Evolutionary conservation across 2,113 vertebrate species (phyloP).

Genomic region (Choloepus hoffmanni): DNA sequence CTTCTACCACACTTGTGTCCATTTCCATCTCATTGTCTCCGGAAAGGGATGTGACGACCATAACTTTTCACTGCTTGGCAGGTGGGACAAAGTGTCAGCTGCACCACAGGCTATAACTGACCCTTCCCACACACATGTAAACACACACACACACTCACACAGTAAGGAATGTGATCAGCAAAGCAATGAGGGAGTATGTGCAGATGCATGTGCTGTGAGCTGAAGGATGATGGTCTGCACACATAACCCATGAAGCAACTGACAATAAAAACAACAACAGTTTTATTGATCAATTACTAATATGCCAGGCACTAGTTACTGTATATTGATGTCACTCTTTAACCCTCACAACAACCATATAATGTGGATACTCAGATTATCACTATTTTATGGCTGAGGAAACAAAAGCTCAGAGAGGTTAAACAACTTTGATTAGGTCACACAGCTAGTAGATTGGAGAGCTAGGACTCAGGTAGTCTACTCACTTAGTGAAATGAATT

Average conservation of each 20-base stretch:
- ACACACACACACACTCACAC: no score
- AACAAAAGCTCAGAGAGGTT: background rate
- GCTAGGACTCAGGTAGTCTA: background rate
- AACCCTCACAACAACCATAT: background rate
- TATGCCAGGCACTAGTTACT: background rate
- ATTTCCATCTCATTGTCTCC: background rate
- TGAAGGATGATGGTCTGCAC: background rate
- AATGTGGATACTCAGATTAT: background rate
- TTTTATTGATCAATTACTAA: no score
- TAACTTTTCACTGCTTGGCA: background rate
- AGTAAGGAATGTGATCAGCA: background rate
- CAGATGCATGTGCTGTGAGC: background rate
- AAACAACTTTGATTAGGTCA: background rate
- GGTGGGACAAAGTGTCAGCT: background rate
- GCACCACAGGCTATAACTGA: background rate
- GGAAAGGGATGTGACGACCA: background rate
- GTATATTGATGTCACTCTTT: accelerated
- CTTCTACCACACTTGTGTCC: background rate
- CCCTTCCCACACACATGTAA: background rate
- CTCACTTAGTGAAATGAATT: background rate
- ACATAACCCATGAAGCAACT: background rate
- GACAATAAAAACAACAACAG: accelerated
- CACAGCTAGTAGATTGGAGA: background rate
- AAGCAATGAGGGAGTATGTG: background rate
- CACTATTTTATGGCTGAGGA: background rate